Evolutionary conservation across 2,888 invertebrate genomes (phyloP), one percentile per base, ranked within the genome.

Genomic region (Stramonita haemastoma): DNA sequence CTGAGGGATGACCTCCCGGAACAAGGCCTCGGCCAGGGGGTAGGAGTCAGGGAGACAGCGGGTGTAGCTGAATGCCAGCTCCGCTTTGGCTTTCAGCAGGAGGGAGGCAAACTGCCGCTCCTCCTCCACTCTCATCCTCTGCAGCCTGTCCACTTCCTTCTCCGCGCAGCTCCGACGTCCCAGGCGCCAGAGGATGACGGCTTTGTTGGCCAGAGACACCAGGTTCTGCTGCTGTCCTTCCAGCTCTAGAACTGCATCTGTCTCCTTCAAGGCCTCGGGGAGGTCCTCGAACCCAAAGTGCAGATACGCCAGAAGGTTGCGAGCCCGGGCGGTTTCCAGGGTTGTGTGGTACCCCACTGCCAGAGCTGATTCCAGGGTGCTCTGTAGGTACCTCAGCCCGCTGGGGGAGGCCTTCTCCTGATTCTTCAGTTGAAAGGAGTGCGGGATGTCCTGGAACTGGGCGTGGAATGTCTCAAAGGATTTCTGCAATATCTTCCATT

Each of bases 191-290:
- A 84, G 70, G 36, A 88, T 88, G 32, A 88, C 81, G n/a, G 88
- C 88, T 46, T 70, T 60, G 83, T 88, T 88, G n/a, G 88, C 88
- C 19, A 88, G 70, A 26, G 88, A 88, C 46, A 88, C 88, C n/a
- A 88, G 17, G 88, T 88, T 88, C 19, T 83, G 81, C 19, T 32
- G 29, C 60, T 88, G n/a, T 19, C 29, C 84, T 17, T 83, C 83
- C 46, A 84, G 19, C 17, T 26, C 17, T 4, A 34, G 32, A n/a
- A 79, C 32, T 5, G 34, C 17, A 32, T 88, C 88, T 2, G n/a
- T 32, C 79, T 34, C 32, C 29, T 15, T 34, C n/a, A 70, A 26
- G 15, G 88, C 88, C 17, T 84, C 66, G 0, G 22, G 11, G 26
- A 13, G 88, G 1, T 66, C 1, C 17, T 26, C 46, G 0, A 88